Conservation (phyloP, 2,888 invertebrate species). For the Orchestes rusci region DNA sequence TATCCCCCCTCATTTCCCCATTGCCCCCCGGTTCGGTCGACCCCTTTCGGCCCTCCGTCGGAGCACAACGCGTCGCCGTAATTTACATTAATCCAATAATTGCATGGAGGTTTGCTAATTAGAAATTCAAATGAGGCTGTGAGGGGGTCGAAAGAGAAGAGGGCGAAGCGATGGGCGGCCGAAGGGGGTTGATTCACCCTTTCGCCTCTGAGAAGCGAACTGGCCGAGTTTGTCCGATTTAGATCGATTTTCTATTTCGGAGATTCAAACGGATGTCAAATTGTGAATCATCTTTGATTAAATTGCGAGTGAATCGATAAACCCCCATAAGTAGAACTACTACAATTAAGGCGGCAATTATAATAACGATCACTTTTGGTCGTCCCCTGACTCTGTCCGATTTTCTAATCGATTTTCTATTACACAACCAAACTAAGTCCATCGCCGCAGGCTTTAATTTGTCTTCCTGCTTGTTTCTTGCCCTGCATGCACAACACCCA, state of each 20-base stretch:
- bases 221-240: conserved; percentile 40
- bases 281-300: no score
- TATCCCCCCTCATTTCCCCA: conserved; percentile 73
- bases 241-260: conserved; percentile 43
- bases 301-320: no score
- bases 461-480: conserved; percentile 16
- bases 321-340: no score
- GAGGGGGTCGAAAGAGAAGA: conserved; percentile 14
- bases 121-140: conserved; percentile 67
- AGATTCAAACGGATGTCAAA: conserved; percentile 16
- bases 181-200: conserved; percentile 17
- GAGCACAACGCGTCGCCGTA: conserved; percentile 50
- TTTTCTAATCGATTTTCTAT: conserved; percentile 23
- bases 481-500: conserved; percentile 5
- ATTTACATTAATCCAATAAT: conserved; percentile 85
- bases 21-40: no score
- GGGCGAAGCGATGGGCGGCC: conserved; percentile 16
- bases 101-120: conserved; percentile 88
- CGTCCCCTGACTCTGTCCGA: conserved; percentile 23
- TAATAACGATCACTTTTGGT: no score
- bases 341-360: no score
- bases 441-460: conserved; percentile 20
- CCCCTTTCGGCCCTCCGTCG: conserved; percentile 37
- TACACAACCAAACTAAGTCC: conserved; percentile 23
- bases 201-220: conserved; percentile 25